These are phyloP conservation scores for Ceratoteleas bidentatus DNA, from an alignment of 1,140 invertebrate species.

Conservation along the genomic window DNA sequence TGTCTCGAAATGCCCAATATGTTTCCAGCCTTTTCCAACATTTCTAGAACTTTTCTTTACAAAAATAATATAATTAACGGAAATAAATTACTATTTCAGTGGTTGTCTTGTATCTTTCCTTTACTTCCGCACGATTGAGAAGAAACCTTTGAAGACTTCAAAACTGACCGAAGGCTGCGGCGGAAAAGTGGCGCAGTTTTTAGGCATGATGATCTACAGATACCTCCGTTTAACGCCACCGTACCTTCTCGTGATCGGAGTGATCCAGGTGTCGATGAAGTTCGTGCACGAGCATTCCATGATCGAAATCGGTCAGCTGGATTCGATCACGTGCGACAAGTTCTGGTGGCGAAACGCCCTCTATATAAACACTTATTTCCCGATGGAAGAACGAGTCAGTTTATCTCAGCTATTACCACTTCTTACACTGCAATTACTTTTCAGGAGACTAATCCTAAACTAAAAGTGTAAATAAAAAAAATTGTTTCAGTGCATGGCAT, in stretches of 20 bases:
- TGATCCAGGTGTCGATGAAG: conserved; percentile 71
- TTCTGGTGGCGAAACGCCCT: conserved; percentile 80
- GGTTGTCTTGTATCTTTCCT: conserved; percentile 78
- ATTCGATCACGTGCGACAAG: conserved; percentile 75
- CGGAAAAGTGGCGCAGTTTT: conserved; percentile 73
- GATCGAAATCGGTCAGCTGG: conserved; percentile 71
- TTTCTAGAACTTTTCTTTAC: too few species aligned
- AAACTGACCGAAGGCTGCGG: conserved; percentile 65
- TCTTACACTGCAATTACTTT: too few species aligned
- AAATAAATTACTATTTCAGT: too few species aligned
- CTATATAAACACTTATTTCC: conserved; percentile 79
- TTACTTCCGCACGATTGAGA: conserved; percentile 76
- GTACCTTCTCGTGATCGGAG: conserved; percentile 74
- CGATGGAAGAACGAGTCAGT: conserved; percentile 74
- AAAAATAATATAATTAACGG: too few species aligned
- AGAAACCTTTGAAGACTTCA: conserved; percentile 67
- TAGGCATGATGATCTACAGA: conserved; percentile 74
- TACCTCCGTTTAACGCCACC: conserved; percentile 76
- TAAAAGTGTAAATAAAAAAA: too few species aligned
- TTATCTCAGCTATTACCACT: too few species aligned
- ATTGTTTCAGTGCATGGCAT: conserved; percentile 73
- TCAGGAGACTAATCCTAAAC: too few species aligned
- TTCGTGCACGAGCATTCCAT: conserved; percentile 72
- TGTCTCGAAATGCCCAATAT: too few species aligned
- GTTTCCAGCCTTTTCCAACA: too few species aligned